A percentile compares a stretch with the other conserved stretches of the same genome.
Evolutionary conservation across 1,140 invertebrate genomes (phyloP).

Genomic region (Venustaconcha ellipsiformis): DNA sequence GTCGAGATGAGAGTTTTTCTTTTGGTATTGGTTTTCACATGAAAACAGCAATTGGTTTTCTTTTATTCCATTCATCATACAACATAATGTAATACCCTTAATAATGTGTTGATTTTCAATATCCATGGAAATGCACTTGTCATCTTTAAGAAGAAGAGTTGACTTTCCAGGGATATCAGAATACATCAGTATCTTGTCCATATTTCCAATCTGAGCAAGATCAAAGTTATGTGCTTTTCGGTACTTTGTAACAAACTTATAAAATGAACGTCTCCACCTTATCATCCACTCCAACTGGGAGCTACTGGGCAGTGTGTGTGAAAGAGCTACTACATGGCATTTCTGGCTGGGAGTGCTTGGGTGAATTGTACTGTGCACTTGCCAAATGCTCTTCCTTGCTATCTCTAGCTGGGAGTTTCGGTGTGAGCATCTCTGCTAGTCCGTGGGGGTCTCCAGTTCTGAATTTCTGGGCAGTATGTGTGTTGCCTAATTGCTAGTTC

Average conservation of each 20-base stretch:
- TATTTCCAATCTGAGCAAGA: slow-evolving; percentile 35
- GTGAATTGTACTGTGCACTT: no score
- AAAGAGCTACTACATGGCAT: slow-evolving; percentile 15
- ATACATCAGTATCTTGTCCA: slow-evolving; percentile 42
- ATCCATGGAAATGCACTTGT: slow-evolving; percentile 23
- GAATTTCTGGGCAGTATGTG: slow-evolving; percentile 31
- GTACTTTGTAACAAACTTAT: slow-evolving; percentile 29
- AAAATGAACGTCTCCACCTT: slow-evolving; percentile 32
- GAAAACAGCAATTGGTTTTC: slow-evolving; percentile 31
- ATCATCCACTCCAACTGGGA: slow-evolving; percentile 25
- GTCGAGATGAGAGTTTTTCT: background rate
- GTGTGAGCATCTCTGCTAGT: no score
- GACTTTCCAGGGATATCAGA: slow-evolving; percentile 36
- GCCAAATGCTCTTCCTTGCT: no score
- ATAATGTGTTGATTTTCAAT: slow-evolving; percentile 36
- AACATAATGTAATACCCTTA: slow-evolving; percentile 18
- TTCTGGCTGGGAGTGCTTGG: background rate
- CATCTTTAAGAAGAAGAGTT: slow-evolving; percentile 37
- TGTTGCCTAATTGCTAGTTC: no score
- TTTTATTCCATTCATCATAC: slow-evolving; percentile 30
- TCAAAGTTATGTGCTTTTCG: slow-evolving; percentile 14
- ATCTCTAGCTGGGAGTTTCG: slow-evolving; percentile 27
- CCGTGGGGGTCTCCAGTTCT: slow-evolving; percentile 22
- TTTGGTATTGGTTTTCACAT: slow-evolving; percentile 29
- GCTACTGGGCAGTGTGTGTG: slow-evolving; percentile 40